Conservation (phyloP, 2,797 vertebrate genomes). For the Eulemur coronatus region DNA sequence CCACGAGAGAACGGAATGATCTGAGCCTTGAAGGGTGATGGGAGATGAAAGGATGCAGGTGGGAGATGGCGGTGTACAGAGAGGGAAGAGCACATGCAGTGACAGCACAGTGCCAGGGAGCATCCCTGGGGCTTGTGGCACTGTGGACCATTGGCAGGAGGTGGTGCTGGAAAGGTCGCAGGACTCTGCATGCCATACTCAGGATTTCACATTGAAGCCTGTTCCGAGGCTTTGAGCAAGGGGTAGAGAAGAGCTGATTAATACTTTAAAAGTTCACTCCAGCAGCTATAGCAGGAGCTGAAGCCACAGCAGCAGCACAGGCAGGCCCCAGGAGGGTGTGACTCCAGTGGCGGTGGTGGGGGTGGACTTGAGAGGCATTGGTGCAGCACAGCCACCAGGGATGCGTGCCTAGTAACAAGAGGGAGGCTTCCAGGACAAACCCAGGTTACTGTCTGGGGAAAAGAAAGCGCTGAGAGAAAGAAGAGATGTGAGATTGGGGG, state of each 20-base stretch:
- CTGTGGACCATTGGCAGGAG: background rate
- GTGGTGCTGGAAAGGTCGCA: background rate
- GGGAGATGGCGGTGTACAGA: background rate
- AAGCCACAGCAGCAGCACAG: background rate
- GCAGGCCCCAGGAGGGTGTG: no score
- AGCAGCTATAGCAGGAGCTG: background rate
- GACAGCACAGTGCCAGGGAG: background rate
- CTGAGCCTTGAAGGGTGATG: background rate
- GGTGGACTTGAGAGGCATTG: no score
- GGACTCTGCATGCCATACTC: background rate
- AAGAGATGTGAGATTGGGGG: background rate
- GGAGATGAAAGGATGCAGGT: background rate
- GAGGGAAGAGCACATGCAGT: background rate
- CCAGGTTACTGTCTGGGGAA: background rate
- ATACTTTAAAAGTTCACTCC: background rate
- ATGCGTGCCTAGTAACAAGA: background rate
- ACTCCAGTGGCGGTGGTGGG: background rate
- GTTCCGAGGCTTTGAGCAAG: background rate
- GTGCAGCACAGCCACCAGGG: background rate
- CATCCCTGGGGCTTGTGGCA: background rate
- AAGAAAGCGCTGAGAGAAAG: background rate
- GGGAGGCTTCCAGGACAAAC: background rate
- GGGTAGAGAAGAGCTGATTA: background rate
- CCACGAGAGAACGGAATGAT: background rate
- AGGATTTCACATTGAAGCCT: background rate